Conservation (phyloP, 1,140 invertebrate species). For the Phymastichus coffea region DNA sequence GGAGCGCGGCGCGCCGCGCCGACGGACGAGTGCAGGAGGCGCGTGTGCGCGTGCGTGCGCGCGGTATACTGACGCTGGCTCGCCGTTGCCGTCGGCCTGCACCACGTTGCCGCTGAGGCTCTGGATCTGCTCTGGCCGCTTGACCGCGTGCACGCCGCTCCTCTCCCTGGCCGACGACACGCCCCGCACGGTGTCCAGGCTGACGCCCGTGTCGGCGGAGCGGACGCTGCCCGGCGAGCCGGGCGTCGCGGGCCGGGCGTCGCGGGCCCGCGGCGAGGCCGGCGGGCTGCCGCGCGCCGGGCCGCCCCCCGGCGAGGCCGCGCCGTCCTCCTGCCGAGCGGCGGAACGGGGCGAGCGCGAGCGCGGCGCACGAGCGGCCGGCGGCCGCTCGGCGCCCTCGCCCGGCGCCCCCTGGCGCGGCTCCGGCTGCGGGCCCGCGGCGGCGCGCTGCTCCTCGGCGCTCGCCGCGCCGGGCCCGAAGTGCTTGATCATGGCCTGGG, state of each 20-base stretch:
- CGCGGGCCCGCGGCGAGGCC: neutral
- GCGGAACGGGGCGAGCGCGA: neutral
- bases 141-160: slow-evolving; percentile 45
- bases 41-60: no score
- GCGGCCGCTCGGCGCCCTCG: neutral
- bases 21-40: neutral
- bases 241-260: slow-evolving; percentile 32
- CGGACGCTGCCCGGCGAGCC: slow-evolving; percentile 43
- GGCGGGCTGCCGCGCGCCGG: neutral
- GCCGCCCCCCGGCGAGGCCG: neutral
- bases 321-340: neutral
- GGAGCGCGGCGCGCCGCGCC: neutral
- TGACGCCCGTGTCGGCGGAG: slow-evolving; percentile 53
- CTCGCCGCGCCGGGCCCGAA: neutral
- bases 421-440: neutral
- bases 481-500: slow-evolving; percentile 22
- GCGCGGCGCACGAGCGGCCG: neutral
- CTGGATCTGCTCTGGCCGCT: slow-evolving; percentile 49
- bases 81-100: slow-evolving; percentile 41
- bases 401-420: neutral
- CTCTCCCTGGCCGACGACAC: slow-evolving; percentile 52
- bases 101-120: slow-evolving; percentile 52
- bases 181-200: slow-evolving; percentile 49
- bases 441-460: neutral
- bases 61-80: slow-evolving; percentile 6